A percentile compares a stretch with the other conserved stretches of the same genome.
These are phyloP conservation scores for Disparrhopalites patrizii DNA, from an alignment of 2,888 invertebrate species.

Conservation along the genomic window DNA sequence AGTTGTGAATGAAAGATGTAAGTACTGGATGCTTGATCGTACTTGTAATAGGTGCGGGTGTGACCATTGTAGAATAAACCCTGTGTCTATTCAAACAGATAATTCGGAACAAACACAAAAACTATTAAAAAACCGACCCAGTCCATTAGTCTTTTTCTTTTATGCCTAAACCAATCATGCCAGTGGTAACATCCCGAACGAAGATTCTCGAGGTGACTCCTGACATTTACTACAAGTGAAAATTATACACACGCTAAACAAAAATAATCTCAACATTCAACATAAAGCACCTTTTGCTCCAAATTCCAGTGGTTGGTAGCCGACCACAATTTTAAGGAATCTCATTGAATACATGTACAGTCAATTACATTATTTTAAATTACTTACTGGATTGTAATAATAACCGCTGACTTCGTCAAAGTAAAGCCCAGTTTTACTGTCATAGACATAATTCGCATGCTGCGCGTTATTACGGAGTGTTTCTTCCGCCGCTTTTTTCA, in stretches of 20 bases:
- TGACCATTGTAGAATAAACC: constrained; percentile 85
- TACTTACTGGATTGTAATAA: constrained; percentile 80
- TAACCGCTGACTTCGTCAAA: constrained; percentile 84
- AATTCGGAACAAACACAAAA: neutral
- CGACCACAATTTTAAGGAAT: no score
- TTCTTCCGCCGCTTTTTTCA: constrained; percentile 44
- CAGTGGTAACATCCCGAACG: no score
- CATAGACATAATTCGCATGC: constrained; percentile 65
- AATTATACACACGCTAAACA: no score
- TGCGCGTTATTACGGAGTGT: constrained; percentile 19
- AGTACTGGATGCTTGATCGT: constrained; percentile 67
- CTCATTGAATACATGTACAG: no score
- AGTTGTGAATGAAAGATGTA: constrained; percentile 78
- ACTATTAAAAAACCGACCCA: no score
- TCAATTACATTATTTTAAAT: neutral
- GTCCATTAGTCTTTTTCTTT: no score
- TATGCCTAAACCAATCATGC: no score
- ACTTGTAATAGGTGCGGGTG: constrained; percentile 76
- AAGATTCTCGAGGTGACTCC: no score
- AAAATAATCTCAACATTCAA: no score
- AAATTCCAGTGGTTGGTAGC: no score
- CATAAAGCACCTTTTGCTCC: no score
- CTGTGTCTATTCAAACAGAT: constrained; percentile 61
- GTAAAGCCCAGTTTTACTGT: constrained; percentile 79
- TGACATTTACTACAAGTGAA: no score